phyloP scores from a whole-genome alignment of 2,888 invertebrate genomes.

The Bimastos eiseni region DNA sequence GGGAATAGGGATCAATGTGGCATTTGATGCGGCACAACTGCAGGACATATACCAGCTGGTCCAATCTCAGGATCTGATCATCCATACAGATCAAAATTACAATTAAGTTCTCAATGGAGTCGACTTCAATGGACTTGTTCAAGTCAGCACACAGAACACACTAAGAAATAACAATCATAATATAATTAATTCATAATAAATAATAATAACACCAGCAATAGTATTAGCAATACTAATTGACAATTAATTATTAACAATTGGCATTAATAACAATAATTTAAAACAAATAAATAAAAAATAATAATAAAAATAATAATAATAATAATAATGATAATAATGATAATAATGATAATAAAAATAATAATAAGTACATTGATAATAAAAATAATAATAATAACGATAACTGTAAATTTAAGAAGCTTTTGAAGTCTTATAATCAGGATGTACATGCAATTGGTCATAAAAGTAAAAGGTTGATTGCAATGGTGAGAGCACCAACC shows the following conservation, averaged over 20 bases:
- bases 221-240: no score
- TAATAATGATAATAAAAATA: constrained; percentile 9
- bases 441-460: neutral
- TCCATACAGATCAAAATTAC: neutral
- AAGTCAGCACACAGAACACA: neutral
- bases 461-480: neutral
- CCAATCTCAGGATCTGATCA: no score
- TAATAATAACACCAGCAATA: no score
- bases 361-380: no score
- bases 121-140: neutral
- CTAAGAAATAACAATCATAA: neutral
- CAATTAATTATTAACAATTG: no score
- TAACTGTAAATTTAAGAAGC: constrained; percentile 24
- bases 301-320: neutral
- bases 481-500: neutral
- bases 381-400: no score
- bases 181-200: neutral
- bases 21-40: neutral
- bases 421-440: neutral
- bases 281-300: neutral
- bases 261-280: no score
- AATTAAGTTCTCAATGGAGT: neutral
- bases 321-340: constrained; percentile 19
- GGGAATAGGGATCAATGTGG: no score
- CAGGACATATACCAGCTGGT: neutral